Evolutionary conservation across 2,797 vertebrate genomes (phyloP), one percentile per base, ranked within the genome.

Genomic region (Pogonophryne albipinna): DNA sequence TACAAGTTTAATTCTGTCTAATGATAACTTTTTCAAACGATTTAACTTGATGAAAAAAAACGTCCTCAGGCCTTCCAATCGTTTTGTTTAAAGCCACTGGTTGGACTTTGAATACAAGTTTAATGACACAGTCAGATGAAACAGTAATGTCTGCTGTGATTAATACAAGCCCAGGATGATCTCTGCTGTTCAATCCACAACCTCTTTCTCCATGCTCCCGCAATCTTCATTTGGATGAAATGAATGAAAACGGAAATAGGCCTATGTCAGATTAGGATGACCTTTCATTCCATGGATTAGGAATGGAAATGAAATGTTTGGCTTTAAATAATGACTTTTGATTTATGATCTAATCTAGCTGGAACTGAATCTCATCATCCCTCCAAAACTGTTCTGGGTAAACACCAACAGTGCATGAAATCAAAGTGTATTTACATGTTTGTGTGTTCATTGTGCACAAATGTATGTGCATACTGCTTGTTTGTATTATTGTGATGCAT

Each of bases 231-330:
- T 79, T 79, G 65, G 62, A 56, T 71, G 46, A 71, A 69, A 56
- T 72, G 71, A 79, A 77, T 80, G 52, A 71, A 83, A 82, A 58
- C 51, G 53, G 71, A 85, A 80, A 85, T 79, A 74, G 60, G 60
- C 65, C 59, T 42, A 14, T 58, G 80, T 74, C 82, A 90, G 84
- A 91, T 86, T 87, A 88, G 82, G 71, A 64, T 87, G 82, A 90
- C 87, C 87, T 88, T 86, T 84, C 70, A 82, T 87, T 50, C 67
- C 49, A 20, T 20, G 80, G 90, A 88, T 92, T 88, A 87, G 64
- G 61, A 75, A 50, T 16, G 56, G 79, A 80, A 77, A 85, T 83
- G 63, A 87, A 87, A 85, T 67, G 71, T 83, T 78, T 78, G 56
- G 66, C 52, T 83, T 59, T 57, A 88, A 79, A 85, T 82, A 82